Conservation (phyloP, 2,797 vertebrate genomes). For the Pagetopsis macropterus region DNA sequence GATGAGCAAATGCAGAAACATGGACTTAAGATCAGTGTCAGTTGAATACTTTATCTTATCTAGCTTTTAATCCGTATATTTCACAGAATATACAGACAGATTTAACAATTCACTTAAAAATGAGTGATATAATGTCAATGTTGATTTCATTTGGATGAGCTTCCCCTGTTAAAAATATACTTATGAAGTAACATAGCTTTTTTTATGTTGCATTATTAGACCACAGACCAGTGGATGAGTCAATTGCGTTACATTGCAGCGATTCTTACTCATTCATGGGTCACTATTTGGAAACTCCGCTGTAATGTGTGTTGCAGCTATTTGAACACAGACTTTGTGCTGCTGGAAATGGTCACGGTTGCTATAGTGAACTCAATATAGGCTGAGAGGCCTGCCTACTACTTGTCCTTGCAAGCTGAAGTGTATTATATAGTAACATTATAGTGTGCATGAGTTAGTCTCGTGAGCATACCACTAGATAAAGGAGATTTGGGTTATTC, state of each 20-base stretch:
- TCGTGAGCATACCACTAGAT: no score
- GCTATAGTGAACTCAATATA: slow-evolving; percentile 30
- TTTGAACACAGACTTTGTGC: slow-evolving; percentile 18
- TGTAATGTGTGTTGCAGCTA: slow-evolving; percentile 21
- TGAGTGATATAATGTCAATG: background rate
- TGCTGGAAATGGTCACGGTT: slow-evolving; percentile 17
- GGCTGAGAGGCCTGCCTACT: slow-evolving; percentile 1
- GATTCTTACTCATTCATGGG: slow-evolving; percentile 15
- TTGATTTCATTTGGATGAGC: slow-evolving; percentile 7
- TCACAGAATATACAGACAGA: slow-evolving; percentile 1
- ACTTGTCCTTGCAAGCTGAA: no score
- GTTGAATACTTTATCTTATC: background rate
- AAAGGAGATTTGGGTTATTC: no score
- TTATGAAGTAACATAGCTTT: background rate
- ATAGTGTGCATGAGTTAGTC: no score
- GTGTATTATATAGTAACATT: no score
- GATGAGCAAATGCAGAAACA: background rate
- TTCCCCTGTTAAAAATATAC: background rate
- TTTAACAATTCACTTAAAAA: background rate
- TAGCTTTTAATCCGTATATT: background rate
- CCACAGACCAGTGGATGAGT: slow-evolving; percentile 20
- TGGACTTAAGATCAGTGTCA: background rate
- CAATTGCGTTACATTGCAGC: slow-evolving; percentile 5
- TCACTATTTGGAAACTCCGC: slow-evolving; percentile 43
- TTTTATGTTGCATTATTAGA: background rate